phyloP scores from a whole-genome alignment of 1,140 invertebrate species.

The Stegodyphus mimosarum region DNA sequence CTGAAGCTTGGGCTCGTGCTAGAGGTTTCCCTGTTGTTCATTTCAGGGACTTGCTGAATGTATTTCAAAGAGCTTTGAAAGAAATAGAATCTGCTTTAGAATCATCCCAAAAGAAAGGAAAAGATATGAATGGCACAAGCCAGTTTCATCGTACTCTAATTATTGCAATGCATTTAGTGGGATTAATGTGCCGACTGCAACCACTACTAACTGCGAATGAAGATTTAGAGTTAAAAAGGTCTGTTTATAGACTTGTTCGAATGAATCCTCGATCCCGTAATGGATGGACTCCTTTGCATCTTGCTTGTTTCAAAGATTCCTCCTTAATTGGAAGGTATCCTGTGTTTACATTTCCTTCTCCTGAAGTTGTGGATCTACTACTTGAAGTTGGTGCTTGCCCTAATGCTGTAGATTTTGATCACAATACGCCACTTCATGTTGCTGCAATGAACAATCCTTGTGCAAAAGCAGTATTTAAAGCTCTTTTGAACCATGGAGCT shows the following conservation, averaged over 20 bases:
- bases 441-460: conserved; percentile 72
- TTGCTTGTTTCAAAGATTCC: conserved; percentile 77
- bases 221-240: conserved; percentile 71
- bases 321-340: conserved; percentile 76
- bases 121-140: conserved; percentile 76
- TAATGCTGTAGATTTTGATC: conserved; percentile 76
- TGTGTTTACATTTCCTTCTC: conserved; percentile 80
- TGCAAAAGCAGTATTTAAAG: conserved; percentile 74
- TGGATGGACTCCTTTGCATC: conserved; percentile 83
- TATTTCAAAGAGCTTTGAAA: conserved; percentile 82
- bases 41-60: conserved; percentile 82
- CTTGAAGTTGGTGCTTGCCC: conserved; percentile 85
- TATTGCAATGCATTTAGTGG: conserved; percentile 77
- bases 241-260: conserved; percentile 77
- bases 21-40: conserved; percentile 81
- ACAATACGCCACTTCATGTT: conserved; percentile 86
- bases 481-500: conserved; percentile 81
- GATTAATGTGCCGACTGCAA: conserved; percentile 76
- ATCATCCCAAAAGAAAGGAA: conserved; percentile 67
- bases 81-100: conserved; percentile 74
- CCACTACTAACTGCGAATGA: conserved; percentile 66
- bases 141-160: conserved; percentile 85
- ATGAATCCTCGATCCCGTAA: conserved; percentile 78
- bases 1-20: conserved; percentile 75
- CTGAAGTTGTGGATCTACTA: conserved; percentile 80